Percentiles rank a stretch among this genome's conserved stretches.
These are phyloP conservation scores for Tachuris rubrigastra DNA, from an alignment of 2,113 vertebrate genomes.

Conservation along the genomic window DNA sequence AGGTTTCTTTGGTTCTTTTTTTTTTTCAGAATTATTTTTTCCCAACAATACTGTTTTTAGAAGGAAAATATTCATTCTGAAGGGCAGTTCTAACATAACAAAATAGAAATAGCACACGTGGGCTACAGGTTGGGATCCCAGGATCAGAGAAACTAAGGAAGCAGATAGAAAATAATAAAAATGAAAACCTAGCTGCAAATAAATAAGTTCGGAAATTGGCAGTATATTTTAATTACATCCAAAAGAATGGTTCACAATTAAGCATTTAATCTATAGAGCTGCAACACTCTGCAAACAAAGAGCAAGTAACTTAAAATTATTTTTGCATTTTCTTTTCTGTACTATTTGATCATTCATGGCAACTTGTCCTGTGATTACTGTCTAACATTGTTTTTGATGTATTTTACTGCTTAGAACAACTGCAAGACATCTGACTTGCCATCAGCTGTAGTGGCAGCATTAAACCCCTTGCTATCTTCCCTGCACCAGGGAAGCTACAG, in stretches of 20 bases:
- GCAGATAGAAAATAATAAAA: neutral
- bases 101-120: neutral
- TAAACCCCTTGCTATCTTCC: neutral
- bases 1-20: neutral
- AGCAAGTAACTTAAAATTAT: neutral
- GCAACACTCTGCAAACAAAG: neutral
- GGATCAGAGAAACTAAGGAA: neutral
- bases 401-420: neutral
- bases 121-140: neutral
- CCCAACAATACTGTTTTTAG: neutral
- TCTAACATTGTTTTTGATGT: neutral
- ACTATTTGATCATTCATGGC: neutral
- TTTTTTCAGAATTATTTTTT: neutral
- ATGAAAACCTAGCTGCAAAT: neutral
- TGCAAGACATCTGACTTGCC: neutral
- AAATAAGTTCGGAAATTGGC: neutral
- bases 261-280: neutral
- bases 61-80: neutral
- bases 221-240: neutral
- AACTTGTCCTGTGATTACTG: neutral
- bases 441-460: neutral
- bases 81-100: neutral
- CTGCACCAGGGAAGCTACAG: accelerated
- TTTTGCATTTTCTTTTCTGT: neutral
- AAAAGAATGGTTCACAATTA: neutral